Conservation (phyloP, 2,888 invertebrate species). For the Iselma pallidipennis region DNA sequence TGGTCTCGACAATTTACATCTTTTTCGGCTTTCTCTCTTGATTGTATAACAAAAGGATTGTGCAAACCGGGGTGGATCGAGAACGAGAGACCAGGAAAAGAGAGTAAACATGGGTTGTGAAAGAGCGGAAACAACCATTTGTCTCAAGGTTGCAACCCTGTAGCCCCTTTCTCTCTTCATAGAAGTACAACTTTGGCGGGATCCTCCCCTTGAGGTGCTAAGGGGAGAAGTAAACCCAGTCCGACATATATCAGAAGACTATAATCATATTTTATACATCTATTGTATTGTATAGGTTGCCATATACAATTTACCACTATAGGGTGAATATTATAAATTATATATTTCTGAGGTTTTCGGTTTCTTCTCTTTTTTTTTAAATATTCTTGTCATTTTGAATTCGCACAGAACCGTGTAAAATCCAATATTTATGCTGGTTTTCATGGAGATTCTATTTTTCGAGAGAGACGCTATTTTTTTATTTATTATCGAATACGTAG, state of each 20-base stretch:
- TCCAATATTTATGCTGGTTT: slow-evolving; percentile 29
- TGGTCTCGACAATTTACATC: slow-evolving; percentile 28
- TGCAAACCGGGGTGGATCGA: slow-evolving; percentile 20
- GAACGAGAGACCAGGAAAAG: slow-evolving; percentile 16
- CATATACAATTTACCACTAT: background rate
- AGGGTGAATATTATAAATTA: slow-evolving; percentile 42
- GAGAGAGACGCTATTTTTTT: slow-evolving; percentile 13
- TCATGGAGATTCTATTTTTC: slow-evolving; percentile 21
- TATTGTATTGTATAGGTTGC: slow-evolving; percentile 33
- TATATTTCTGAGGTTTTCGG: slow-evolving; percentile 32
- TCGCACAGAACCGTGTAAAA: slow-evolving; percentile 23
- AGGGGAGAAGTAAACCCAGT: slow-evolving; percentile 22
- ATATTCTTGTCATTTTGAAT: slow-evolving; percentile 28
- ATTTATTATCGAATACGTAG: slow-evolving; percentile 27
- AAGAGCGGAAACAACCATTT: slow-evolving; percentile 29
- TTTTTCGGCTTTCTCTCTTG: slow-evolving; percentile 8
- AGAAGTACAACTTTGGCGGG: slow-evolving; percentile 22
- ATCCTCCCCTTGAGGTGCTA: slow-evolving; percentile 12
- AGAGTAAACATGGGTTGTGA: slow-evolving; percentile 25
- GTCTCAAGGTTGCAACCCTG: slow-evolving; percentile 27
- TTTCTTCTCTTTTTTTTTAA: slow-evolving; percentile 2
- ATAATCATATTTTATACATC: slow-evolving; percentile 40
- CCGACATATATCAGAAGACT: slow-evolving; percentile 37
- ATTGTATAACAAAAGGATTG: background rate
- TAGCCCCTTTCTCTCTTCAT: slow-evolving; percentile 8